These are phyloP conservation scores for Isichthys henryi DNA, from an alignment of 2,113 vertebrate genomes.

Conservation along the genomic window DNA sequence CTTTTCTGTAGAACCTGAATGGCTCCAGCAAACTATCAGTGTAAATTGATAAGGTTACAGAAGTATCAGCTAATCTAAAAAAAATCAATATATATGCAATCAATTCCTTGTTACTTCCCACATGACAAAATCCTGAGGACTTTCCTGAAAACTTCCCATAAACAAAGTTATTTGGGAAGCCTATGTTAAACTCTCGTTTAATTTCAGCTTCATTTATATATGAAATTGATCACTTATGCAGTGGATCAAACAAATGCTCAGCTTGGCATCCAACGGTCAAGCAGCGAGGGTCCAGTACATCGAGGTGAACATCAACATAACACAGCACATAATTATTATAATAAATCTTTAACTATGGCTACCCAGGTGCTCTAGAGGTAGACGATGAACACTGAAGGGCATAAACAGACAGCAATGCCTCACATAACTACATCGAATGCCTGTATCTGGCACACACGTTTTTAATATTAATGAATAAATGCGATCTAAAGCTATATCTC, in stretches of 20 bases:
- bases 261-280: background rate
- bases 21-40: background rate
- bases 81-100: background rate
- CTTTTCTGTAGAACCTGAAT: background rate
- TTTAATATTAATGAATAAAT: background rate
- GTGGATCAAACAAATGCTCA: background rate
- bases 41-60: background rate
- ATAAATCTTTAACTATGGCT: background rate
- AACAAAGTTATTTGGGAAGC: background rate
- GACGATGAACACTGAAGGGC: background rate
- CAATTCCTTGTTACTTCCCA: background rate
- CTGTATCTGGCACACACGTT: background rate
- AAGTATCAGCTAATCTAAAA: background rate
- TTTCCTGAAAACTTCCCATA: background rate
- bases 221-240: background rate
- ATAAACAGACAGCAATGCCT: background rate
- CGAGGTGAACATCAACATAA: background rate
- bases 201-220: background rate
- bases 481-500: background rate
- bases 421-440: background rate
- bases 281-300: background rate
- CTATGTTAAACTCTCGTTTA: background rate
- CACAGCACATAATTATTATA: background rate
- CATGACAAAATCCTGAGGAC: background rate
- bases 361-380: background rate